Evolutionary conservation across 2,888 invertebrate species (phyloP).

Genomic region (Trisateles emortualis): DNA sequence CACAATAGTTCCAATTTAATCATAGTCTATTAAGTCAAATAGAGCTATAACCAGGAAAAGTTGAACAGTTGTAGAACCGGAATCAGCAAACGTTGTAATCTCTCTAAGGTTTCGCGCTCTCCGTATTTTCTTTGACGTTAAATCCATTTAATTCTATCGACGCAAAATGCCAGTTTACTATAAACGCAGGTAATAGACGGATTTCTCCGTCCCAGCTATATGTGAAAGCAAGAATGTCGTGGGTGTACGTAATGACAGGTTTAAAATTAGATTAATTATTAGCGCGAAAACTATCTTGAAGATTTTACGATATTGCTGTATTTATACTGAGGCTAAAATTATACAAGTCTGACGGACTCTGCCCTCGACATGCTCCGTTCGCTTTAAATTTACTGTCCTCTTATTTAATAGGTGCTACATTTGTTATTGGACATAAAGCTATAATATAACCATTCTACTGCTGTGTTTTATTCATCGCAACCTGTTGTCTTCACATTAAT

Average conservation of each 20-base stretch:
- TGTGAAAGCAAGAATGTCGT: conserved; percentile 50
- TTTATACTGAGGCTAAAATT: conserved; percentile 47
- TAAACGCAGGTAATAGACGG: conserved; percentile 22
- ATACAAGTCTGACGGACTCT: conserved; percentile 36
- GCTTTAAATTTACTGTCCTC: conserved; percentile 26
- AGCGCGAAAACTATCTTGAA: conserved; percentile 44
- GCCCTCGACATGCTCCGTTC: conserved; percentile 26
- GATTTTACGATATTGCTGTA: conserved; percentile 49
- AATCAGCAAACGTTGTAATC: conserved; percentile 1
- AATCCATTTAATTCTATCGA: conserved; percentile 13
- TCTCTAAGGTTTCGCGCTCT: conserved; percentile 13
- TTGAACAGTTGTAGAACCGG: conserved; percentile 1
- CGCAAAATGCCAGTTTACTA: conserved; percentile 17
- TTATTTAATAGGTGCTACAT: conserved; percentile 10
- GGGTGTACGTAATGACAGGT: conserved; percentile 49
- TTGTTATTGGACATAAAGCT: neutral
- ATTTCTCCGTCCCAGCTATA: conserved; percentile 28
- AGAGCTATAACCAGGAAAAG: conserved; percentile 2
- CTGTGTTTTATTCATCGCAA: neutral
- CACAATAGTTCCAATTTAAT: no score
- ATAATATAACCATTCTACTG: neutral
- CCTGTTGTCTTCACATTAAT: neutral
- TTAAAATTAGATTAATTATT: conserved; percentile 50
- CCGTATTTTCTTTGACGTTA: conserved; percentile 8
- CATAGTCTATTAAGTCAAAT: neutral